Evolutionary conservation across 2,888 invertebrate genomes (phyloP), one percentile per base, ranked within the genome.

Genomic region (Incurvaria masculella): DNA sequence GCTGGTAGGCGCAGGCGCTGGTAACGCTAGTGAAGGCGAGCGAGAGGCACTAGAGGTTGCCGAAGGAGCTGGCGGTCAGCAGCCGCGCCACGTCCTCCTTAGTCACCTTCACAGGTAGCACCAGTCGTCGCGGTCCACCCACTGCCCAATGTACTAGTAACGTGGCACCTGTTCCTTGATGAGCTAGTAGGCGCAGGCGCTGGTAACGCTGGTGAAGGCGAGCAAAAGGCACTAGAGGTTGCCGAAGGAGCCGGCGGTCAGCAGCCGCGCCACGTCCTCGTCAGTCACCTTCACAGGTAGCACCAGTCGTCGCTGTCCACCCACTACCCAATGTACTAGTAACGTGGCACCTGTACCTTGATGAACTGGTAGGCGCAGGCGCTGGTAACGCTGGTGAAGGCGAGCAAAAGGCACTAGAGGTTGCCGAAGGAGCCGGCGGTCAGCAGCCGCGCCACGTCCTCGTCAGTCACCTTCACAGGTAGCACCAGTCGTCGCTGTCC

Each of bases 21-120:
- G 91, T 91, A 56, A 91, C 89, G 60, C 88, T 86, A 42, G 91
- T 91, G 68, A 91, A 91, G 52, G 91, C 91, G 52, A 91, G 78
- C 52, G 88, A 89, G 51, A 90, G 82, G 62, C 87, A 89, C 69
- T 90, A 89, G 52, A 91, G 80, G 70, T 89, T 91, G 42, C 91
- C 91, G 58, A 91, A 86, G 10, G 89, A 87, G 39, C 90, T 89
- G 20, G 85, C 84, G 52, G 85, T 85, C 45, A 88, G 72, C 54
- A 91, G 72, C 49, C 86, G 83, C 17, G 84, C 86, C 46, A 91
- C 83, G 60, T 91, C 91, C 1, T 81, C 84, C 65, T 91, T 91
- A 1, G 90, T 91, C 8, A 89, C 89, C 41, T 88, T 84, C 52
- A 87, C 87, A 20, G 91, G 90, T 53, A 91, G 68, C 39, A 89